Conservation (phyloP, 2,113 vertebrate species). For the Cyprinodon variegatus region DNA sequence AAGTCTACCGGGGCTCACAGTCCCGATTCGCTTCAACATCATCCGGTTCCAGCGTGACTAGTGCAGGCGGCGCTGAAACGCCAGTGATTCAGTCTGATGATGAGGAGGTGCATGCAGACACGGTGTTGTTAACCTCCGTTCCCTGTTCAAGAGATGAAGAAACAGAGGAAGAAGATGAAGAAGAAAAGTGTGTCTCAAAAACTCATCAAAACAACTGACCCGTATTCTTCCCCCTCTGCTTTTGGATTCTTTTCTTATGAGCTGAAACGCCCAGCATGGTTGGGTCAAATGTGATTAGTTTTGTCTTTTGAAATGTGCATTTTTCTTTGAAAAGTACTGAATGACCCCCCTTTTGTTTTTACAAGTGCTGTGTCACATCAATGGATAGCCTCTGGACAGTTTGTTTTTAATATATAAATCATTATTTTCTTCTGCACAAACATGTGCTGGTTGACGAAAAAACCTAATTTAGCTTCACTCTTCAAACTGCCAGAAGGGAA, state of each 20-base stretch:
- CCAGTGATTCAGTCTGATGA: slow-evolving; percentile 90
- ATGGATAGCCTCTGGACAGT: background rate
- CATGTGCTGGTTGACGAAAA: background rate
- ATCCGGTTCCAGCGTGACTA: slow-evolving; percentile 84
- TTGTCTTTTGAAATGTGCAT: slow-evolving; percentile 7
- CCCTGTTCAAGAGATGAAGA: slow-evolving; percentile 67
- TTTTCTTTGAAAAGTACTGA: background rate
- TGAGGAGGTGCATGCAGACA: slow-evolving; percentile 85
- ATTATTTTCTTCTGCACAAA: background rate
- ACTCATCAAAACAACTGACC: slow-evolving; percentile 42
- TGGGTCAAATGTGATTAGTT: slow-evolving; percentile 19
- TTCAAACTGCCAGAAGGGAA: background rate
- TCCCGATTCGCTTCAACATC: slow-evolving; percentile 86
- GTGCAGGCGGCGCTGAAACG: slow-evolving; percentile 82
- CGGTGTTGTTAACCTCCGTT: slow-evolving; percentile 68
- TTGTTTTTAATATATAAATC: background rate
- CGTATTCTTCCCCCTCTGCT: background rate
- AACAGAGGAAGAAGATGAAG: slow-evolving; percentile 72
- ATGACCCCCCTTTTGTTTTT: background rate
- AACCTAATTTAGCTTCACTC: background rate
- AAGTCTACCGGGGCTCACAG: slow-evolving; percentile 64
- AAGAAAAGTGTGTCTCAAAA: slow-evolving; percentile 39
- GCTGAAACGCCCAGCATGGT: slow-evolving; percentile 40
- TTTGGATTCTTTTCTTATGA: slow-evolving; percentile 4
- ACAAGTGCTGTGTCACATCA: background rate